These are phyloP conservation scores for Cylas formicarius DNA, from an alignment of 1,140 invertebrate species.

Conservation along the genomic window DNA sequence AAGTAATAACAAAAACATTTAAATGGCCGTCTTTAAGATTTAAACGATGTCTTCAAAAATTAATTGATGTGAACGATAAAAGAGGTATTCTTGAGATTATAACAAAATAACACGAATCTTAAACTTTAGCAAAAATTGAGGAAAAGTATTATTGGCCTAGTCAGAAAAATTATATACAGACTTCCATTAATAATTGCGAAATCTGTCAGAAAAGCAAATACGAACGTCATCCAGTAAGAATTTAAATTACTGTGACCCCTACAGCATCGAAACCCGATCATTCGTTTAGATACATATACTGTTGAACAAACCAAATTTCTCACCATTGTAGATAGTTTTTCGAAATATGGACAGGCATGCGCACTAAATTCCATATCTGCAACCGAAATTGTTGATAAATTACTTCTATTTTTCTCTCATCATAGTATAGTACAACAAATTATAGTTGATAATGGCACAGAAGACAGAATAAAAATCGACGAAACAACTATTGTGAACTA, in stretches of 20 bases:
- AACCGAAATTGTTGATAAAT: conserved; percentile 1
- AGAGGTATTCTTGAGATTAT: too few relatives aligned
- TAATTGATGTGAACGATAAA: conserved; percentile 1
- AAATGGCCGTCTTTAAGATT: too few relatives aligned
- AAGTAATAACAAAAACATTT: too few relatives aligned
- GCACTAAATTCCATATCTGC: not conserved
- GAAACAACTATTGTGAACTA: too few relatives aligned
- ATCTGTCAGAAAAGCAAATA: conserved; percentile 9
- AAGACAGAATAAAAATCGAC: too few relatives aligned
- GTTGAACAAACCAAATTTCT: conserved; percentile 4
- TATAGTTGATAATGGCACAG: not conserved
- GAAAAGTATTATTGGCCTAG: conserved; percentile 9
- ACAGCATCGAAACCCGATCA: conserved; percentile 10
- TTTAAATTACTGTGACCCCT: conserved; percentile 7
- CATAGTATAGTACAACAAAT: too few relatives aligned
- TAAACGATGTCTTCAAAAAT: too few relatives aligned
- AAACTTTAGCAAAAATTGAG: too few relatives aligned
- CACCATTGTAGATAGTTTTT: not conserved
- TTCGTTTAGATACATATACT: conserved; percentile 5
- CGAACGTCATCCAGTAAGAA: conserved; percentile 6
- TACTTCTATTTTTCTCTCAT: conserved; percentile 1
- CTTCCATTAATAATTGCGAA: conserved; percentile 12
- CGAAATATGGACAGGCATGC: conserved; percentile 6
- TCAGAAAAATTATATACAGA: too few relatives aligned
- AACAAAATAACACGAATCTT: too few relatives aligned